phyloP scores from a whole-genome alignment of 1,140 invertebrate genomes.

The Holcopasites calliopsidis region DNA sequence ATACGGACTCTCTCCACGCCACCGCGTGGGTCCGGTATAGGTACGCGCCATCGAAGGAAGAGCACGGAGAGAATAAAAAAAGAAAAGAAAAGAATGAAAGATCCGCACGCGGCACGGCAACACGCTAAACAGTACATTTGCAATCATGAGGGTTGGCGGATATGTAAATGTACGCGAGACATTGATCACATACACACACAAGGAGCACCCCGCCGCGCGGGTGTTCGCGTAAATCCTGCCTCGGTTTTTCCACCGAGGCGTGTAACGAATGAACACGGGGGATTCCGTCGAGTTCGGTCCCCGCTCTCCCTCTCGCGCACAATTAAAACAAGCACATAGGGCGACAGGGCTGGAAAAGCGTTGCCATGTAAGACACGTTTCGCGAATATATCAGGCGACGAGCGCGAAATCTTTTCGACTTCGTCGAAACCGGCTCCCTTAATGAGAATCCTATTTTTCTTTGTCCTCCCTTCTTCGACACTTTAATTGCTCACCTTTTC shows the following conservation, averaged over 20 bases:
- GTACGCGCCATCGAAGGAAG: background rate
- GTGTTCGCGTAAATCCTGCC: slow-evolving; percentile 30
- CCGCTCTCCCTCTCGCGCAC: background rate
- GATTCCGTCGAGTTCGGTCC: background rate
- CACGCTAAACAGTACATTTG: slow-evolving; percentile 40
- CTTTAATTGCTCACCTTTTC: slow-evolving; percentile 8
- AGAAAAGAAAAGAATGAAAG: background rate
- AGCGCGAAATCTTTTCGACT: background rate
- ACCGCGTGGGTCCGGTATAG: too few relatives aligned
- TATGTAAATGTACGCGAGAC: slow-evolving; percentile 38
- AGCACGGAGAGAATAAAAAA: too few relatives aligned
- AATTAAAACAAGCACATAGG: slow-evolving; percentile 38
- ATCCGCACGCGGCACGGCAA: background rate
- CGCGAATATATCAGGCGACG: slow-evolving; percentile 16
- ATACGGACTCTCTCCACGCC: slow-evolving; percentile 29
- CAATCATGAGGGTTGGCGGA: slow-evolving; percentile 43
- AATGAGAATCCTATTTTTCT: slow-evolving; percentile 18
- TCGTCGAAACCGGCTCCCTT: slow-evolving; percentile 27
- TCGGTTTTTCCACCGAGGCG: slow-evolving; percentile 21
- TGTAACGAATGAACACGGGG: slow-evolving; percentile 26
- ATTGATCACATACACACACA: slow-evolving; percentile 37
- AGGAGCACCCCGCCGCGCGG: slow-evolving; percentile 12
- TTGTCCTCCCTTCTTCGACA: background rate
- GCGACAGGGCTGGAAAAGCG: slow-evolving; percentile 20
- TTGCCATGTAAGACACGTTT: slow-evolving; percentile 27